Percentiles rank a stretch among this genome's conserved stretches.
These are phyloP conservation scores for Anthoscopus minutus DNA, from an alignment of 2,113 vertebrate genomes.

Conservation along the genomic window DNA sequence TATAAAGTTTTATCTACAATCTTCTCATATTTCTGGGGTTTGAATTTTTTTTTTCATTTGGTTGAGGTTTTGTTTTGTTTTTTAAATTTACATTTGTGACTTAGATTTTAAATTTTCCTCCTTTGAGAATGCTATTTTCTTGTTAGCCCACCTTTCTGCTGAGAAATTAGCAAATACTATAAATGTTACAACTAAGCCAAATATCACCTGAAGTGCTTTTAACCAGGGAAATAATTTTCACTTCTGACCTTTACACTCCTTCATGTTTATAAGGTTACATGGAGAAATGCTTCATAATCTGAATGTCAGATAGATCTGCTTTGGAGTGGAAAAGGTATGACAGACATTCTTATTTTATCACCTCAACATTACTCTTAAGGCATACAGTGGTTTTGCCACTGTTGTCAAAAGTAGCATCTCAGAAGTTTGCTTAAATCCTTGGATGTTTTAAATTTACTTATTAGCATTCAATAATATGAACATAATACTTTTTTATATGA, in stretches of 20 bases:
- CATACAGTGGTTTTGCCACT: not conserved
- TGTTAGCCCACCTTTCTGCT: not conserved
- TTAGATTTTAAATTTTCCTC: not conserved
- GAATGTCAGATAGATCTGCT: not conserved
- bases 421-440: not conserved
- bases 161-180: conserved; percentile 24
- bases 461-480: not conserved
- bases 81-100: not conserved
- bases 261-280: not conserved
- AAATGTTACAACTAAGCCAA: conserved; percentile 44
- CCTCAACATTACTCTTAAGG: not conserved
- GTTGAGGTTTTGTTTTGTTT: not conserved
- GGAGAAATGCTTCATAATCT: not conserved
- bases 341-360: not conserved
- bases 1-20: not conserved
- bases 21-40: not conserved
- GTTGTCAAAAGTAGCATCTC: not conserved
- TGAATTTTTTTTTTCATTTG: not conserved
- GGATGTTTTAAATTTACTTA: not conserved
- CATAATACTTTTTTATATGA: not conserved
- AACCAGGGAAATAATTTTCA: conserved; percentile 13
- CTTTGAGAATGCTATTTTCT: not conserved
- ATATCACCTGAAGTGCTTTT: not conserved
- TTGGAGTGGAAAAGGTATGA: not conserved
- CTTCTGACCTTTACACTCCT: conserved; percentile 20